These are phyloP conservation scores for Psittacara wagleri DNA, from an alignment of 2,113 vertebrate genomes.

Conservation along the genomic window DNA sequence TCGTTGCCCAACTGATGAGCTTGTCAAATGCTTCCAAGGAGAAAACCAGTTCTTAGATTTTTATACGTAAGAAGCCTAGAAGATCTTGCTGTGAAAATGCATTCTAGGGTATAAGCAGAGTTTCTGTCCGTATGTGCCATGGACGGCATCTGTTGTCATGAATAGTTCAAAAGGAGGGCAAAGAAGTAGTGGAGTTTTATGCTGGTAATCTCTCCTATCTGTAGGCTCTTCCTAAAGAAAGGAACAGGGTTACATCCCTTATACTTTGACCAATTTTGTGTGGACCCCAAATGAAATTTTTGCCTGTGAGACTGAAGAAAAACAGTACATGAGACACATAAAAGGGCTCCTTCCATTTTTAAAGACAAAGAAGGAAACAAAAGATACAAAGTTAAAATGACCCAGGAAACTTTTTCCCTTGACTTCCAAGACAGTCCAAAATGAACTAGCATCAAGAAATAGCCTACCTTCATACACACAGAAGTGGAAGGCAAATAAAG, in stretches of 20 bases:
- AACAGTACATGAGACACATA: background rate
- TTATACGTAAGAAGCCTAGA: background rate
- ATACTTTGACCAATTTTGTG: background rate
- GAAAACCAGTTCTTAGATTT: background rate
- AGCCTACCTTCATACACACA: background rate
- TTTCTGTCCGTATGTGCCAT: background rate
- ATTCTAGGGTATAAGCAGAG: background rate
- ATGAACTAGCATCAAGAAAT: background rate
- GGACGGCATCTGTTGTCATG: background rate
- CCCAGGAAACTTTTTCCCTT: background rate
- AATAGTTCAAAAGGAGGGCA: background rate
- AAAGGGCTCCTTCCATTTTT: background rate
- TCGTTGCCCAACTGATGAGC: background rate
- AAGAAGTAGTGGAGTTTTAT: background rate
- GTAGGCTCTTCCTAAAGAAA: background rate
- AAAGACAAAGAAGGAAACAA: background rate
- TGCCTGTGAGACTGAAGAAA: background rate
- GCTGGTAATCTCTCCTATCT: background rate
- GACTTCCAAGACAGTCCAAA: slow-evolving; percentile 28
- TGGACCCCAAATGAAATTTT: background rate
- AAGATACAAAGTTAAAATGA: background rate
- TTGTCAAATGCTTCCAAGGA: background rate
- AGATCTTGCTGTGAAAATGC: background rate
- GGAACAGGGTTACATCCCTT: background rate
- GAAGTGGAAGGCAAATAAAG: background rate